Percentiles rank a stretch among this genome's conserved stretches.
Conservation (phyloP, 2,888 invertebrate genomes). For the Acutogordius australiensis region DNA sequence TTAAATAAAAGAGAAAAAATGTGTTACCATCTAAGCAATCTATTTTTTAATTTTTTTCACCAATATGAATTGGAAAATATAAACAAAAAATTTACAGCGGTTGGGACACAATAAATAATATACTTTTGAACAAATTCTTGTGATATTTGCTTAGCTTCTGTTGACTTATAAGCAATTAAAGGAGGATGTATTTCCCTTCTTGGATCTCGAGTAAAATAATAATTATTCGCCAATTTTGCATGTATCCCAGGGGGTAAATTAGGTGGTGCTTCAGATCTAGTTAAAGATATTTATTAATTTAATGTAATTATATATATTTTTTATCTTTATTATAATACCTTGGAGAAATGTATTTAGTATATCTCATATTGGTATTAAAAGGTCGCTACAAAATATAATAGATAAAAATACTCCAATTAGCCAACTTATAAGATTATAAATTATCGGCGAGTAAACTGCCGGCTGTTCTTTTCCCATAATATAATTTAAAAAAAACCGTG, state of each 20-base stretch:
- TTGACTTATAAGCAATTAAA: neutral
- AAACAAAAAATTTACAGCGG: no score
- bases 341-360: neutral
- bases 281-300: slow-evolving; percentile 7
- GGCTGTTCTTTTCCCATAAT: neutral
- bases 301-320: no score
- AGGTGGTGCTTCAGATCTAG: slow-evolving; percentile 49
- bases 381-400: neutral
- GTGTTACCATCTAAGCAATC: no score
- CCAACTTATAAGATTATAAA: slow-evolving; percentile 3
- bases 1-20: no score
- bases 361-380: slow-evolving; percentile 1
- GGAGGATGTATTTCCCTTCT: slow-evolving; percentile 47
- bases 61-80: no score
- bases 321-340: slow-evolving; percentile 9
- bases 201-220: slow-evolving; percentile 51
- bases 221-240: slow-evolving; percentile 46
- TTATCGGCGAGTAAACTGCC: neutral
- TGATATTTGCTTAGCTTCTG: no score
- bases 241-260: slow-evolving; percentile 48
- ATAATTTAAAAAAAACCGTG: neutral
- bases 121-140: no score
- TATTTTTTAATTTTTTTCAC: no score
- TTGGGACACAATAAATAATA: no score
- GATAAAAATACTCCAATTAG: neutral